These are phyloP conservation scores for Ligdia adustata DNA, from an alignment of 2,888 invertebrate genomes.

Conservation along the genomic window DNA sequence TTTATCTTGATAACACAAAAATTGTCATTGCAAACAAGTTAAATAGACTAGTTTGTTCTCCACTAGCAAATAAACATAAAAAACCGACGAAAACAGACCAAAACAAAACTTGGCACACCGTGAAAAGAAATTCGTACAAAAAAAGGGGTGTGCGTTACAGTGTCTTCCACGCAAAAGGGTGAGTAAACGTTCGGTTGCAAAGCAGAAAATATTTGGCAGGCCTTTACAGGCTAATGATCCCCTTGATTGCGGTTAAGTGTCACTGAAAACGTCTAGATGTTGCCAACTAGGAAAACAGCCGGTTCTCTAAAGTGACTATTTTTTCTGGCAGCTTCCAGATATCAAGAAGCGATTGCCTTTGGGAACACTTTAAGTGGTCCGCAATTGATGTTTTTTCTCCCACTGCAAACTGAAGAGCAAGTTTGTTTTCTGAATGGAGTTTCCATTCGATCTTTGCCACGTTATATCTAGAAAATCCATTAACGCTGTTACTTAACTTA, in stretches of 20 bases:
- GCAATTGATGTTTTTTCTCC: conserved; percentile 52
- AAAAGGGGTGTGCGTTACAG: conserved; percentile 73
- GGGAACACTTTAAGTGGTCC: conserved; percentile 69
- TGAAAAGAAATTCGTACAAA: conserved; percentile 57
- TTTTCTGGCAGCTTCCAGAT: conserved; percentile 76
- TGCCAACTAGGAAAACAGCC: conserved; percentile 81
- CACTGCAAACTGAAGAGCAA: conserved; percentile 9
- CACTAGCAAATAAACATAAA: conserved; percentile 6
- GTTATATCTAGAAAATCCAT: conserved; percentile 14
- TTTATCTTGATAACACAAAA: no score
- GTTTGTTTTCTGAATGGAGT: conserved; percentile 19
- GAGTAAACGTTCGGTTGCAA: conserved; percentile 68
- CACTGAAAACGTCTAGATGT: conserved; percentile 78
- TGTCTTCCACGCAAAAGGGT: conserved; percentile 71
- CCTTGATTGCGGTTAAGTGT: conserved; percentile 82
- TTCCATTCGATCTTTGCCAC: conserved; percentile 17
- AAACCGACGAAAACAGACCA: conserved; percentile 39
- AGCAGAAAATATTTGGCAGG: conserved; percentile 81
- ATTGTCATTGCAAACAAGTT: no score
- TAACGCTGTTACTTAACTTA: conserved; percentile 10
- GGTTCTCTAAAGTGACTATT: conserved; percentile 76
- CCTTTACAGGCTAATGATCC: conserved; percentile 81
- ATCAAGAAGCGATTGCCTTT: conserved; percentile 77
- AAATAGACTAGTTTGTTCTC: no score
- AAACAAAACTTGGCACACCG: conserved; percentile 63